phyloP scores from a whole-genome alignment of 1,140 invertebrate species.

The Drosophila prosaltans region DNA sequence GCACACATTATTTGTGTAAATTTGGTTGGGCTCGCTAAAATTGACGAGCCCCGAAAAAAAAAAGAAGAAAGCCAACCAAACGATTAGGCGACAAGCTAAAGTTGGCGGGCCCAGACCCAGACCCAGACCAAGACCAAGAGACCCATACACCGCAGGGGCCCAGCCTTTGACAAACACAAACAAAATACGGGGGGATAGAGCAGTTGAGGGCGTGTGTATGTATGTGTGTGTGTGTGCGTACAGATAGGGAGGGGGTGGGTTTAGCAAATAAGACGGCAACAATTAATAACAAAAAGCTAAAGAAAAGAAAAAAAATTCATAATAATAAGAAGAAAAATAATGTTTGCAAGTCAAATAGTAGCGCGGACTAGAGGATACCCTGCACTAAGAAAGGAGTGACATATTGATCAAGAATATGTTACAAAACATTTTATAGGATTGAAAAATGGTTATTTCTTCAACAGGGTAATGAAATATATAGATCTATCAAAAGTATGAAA shows the following conservation, averaged over 20 bases:
- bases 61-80: background rate
- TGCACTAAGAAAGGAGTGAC: background rate
- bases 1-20: background rate
- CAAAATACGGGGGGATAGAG: background rate
- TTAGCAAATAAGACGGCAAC: conserved; percentile 9
- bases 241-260: conserved; percentile 4
- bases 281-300: conserved; percentile 16
- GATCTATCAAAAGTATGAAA: too few species aligned
- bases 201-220: background rate
- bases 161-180: conserved; percentile 13
- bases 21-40: conserved; percentile 3
- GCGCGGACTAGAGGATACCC: background rate
- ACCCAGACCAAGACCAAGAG: background rate
- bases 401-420: too few species aligned
- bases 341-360: background rate
- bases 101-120: background rate
- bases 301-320: conserved; percentile 24
- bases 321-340: background rate
- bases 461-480: too few species aligned
- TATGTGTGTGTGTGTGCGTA: background rate
- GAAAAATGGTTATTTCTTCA: too few species aligned
- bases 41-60: conserved; percentile 7
- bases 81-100: conserved; percentile 1
- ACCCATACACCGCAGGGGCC: background rate
- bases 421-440: too few species aligned